Base-by-base conservation (phyloP, 2,113 vertebrate species). In the Esox niger region DNA sequence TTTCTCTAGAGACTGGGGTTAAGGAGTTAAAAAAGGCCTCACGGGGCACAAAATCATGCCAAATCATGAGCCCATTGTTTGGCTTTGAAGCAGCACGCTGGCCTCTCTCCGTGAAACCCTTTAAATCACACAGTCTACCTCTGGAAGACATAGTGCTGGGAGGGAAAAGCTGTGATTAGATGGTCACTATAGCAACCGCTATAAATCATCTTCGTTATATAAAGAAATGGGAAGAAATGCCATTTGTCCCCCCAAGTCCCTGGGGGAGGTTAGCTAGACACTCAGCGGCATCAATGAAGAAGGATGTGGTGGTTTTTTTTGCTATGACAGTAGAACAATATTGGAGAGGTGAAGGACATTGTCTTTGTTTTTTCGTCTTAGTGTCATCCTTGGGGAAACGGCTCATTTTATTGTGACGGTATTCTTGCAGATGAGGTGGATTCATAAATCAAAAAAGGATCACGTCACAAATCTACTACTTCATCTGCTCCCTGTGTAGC, bases 381-480 rank as follows among this genome's bases (percentile, higher is more conserved):
- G 64, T 80, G 65, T 76, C 73, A 64, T 66, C 49, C 66, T 69
- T 63, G 62, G 38, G 60, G 64, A 74, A 72, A 71, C 76, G 47
- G 74, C 59, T 79, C 73, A n/a, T 79, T 68, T 55, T 70, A 49
- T 72, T 61, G 32, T 72, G 62, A 46, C 63, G 33, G 72, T 55
- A 38, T 64, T 77, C 63, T 77, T 61, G 66, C 65, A 21, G 70
- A 64, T 31, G 47, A 61, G 4, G 69, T 56, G 9, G 6, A 17
- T 62, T 74, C 74, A 81, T 85, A 79, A 81, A 84, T 86, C 77
- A 80, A 63, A 49, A 33, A 7, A n/a, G 25, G 38, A 61, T 63
- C n/a, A 67, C 57, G 65, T 49, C 64, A 82, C 66, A 70, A 70
- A 81, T 82, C 27, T 49, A 68, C 65, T 5, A 5, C 29, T 31